These are phyloP conservation scores for Sphaerophoria rueppellii DNA, from an alignment of 2,888 invertebrate genomes.

Conservation along the genomic window DNA sequence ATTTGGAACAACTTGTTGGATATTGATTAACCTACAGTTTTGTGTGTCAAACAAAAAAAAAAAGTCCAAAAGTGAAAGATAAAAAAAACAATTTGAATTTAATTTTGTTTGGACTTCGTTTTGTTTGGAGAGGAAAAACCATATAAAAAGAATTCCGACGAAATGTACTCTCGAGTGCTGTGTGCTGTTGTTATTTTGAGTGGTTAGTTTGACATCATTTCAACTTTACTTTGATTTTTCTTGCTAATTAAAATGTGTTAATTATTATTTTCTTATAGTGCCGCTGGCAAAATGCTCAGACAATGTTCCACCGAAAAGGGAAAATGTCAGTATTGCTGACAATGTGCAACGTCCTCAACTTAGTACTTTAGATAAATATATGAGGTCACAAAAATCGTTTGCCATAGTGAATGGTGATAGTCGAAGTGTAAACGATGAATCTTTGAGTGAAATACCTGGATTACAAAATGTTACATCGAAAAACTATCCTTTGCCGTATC, in stretches of 20 bases:
- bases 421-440: constrained; percentile 4
- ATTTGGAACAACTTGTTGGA: constrained; percentile 12
- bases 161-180: constrained; percentile 47
- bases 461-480: constrained; percentile 51
- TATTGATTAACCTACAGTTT: not conserved
- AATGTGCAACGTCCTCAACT: constrained; percentile 58
- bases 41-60: not conserved
- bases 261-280: constrained; percentile 48
- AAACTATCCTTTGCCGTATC: constrained; percentile 66
- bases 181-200: constrained; percentile 56
- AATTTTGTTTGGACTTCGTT: not conserved
- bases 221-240: not conserved
- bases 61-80: constrained; percentile 2
- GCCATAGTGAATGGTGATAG: constrained; percentile 23
- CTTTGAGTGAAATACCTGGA: constrained; percentile 4
- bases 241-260: constrained; percentile 4
- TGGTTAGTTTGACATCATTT: constrained; percentile 49
- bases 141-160: not conserved
- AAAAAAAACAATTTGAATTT: not conserved
- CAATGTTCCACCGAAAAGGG: constrained; percentile 27
- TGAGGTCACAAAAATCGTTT: constrained; percentile 46
- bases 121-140: not conserved
- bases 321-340: not conserved
- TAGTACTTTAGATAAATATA: constrained; percentile 63
- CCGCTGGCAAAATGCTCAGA: constrained; percentile 47